phyloP scores from a whole-genome alignment of 2,888 invertebrate species.

The Eristalis tenax region DNA sequence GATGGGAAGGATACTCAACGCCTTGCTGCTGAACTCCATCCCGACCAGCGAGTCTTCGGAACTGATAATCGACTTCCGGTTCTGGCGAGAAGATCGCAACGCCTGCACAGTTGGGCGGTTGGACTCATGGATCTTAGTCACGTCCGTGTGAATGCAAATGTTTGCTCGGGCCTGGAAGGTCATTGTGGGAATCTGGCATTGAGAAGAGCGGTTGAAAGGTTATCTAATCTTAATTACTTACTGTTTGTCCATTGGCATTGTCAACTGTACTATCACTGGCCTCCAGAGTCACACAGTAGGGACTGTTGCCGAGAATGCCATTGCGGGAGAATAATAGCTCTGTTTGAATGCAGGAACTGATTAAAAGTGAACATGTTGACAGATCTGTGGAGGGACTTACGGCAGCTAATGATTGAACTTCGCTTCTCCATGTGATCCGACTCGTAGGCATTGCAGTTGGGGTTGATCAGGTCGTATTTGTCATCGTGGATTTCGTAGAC shows the following conservation, averaged over 20 bases:
- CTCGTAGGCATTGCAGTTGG: conserved; percentile 79
- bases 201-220: too few relatives aligned
- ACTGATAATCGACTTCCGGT: conserved; percentile 75
- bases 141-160: conserved; percentile 80
- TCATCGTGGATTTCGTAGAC: conserved; percentile 78
- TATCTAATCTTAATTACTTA: conserved; percentile 55
- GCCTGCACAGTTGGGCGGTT: conserved; percentile 78
- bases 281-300: conserved; percentile 82
- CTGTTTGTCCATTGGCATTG: conserved; percentile 71
- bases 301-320: conserved; percentile 78
- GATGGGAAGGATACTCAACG: conserved; percentile 72
- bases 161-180: conserved; percentile 76
- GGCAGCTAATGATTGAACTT: conserved; percentile 79
- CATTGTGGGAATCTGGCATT: neutral
- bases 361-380: neutral
- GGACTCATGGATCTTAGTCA: conserved; percentile 76
- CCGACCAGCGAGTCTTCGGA: conserved; percentile 74
- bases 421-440: conserved; percentile 78
- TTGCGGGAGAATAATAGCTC: conserved; percentile 78
- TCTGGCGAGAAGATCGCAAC: conserved; percentile 73
- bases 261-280: conserved; percentile 83
- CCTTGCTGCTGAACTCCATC: conserved; percentile 64
- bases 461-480: conserved; percentile 75
- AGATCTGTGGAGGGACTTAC: conserved; percentile 74
- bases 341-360: conserved; percentile 54